A percentile compares a stretch with the other conserved stretches of the same genome.
These are phyloP conservation scores for Glaucomys volans DNA, from an alignment of 2,113 vertebrate species.

Conservation along the genomic window DNA sequence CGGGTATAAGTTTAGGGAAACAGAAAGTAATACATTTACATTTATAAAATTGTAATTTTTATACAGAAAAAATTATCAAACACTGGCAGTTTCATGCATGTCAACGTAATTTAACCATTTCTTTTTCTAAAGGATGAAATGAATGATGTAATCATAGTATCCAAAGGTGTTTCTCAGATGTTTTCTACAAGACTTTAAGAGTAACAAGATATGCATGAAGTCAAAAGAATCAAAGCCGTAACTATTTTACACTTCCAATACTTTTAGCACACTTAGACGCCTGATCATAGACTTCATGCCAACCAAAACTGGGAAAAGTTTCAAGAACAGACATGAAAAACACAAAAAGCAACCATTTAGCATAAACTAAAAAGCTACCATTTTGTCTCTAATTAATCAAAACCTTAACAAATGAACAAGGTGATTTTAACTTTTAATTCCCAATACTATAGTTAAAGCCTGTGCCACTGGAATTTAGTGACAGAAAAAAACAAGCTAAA, in stretches of 20 bases:
- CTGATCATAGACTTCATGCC: not conserved
- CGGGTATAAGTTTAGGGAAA: not conserved
- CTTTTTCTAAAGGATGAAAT: slow-evolving; percentile 26
- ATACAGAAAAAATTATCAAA: not conserved
- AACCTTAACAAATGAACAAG: not conserved
- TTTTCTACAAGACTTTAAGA: not conserved
- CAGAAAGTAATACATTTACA: not conserved
- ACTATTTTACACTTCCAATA: not conserved
- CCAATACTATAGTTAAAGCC: slow-evolving; percentile 46
- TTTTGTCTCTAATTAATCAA: slow-evolving; percentile 43
- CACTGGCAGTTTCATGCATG: slow-evolving; percentile 3
- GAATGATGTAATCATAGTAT: not conserved
- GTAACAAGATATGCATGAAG: not conserved
- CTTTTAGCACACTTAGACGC: not conserved
- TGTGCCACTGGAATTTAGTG: not conserved
- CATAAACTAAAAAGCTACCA: not conserved
- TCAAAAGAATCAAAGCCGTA: not conserved
- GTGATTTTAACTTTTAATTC: slow-evolving; percentile 13
- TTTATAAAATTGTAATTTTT: not conserved
- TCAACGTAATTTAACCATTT: slow-evolving; percentile 14
- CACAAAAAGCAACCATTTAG: not conserved
- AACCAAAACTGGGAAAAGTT: not conserved
- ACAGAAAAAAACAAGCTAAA: slow-evolving; percentile 66
- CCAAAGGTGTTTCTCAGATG: not conserved
- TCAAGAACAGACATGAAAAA: not conserved